Evolutionary conservation across 2,797 vertebrate genomes (phyloP), one percentile per base, ranked within the genome.

Genomic region (Hafferia zeledoni): DNA sequence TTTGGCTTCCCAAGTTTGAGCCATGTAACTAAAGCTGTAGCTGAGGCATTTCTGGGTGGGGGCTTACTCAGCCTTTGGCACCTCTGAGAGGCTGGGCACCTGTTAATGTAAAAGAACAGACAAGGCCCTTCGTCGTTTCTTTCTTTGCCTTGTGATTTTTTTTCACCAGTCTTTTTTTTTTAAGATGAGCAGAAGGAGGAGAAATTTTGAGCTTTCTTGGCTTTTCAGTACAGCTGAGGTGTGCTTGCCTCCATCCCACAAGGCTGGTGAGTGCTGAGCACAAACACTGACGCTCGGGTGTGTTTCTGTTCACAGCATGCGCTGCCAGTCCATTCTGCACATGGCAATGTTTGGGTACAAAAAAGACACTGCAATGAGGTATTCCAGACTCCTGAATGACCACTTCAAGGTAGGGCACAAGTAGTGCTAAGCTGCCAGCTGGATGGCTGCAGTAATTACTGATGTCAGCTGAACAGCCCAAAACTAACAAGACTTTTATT

Each of bases 271-370:
- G 33, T 44, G 56, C 68, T 47, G 37, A 33, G 47, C 3, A 2
- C 4, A 8, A 47, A 3, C 24, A 2, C 37, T 92, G 74, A 95
- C 0, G 0, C 16, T 64, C 2, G 1, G 20, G 12, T 87, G 35
- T 92, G 23, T 87, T 89, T 95, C 81, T 85, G 12, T 96, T 50
- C 80, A 14, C 93, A 99, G 99, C 96, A 97, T 99, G 98, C 99
- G 98, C 91, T 99, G 99, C 97, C 99, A 99, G 98, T 98, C 99
- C 91, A 97, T 99, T 89, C 97, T 99, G 94, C 98, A 99, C 94
- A 99, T 99, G 99, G 98, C 98, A 24, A 98, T 99, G 98, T 99
- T 99, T 95, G 98, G 97, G 75, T 98, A 98, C 97, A 99, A 99
- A 96, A 98, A 98, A 74, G 99, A 99, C 95, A 97, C 96, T 39